These are phyloP conservation scores for Gerris buenoi DNA, from an alignment of 1,140 invertebrate genomes.

Conservation along the genomic window DNA sequence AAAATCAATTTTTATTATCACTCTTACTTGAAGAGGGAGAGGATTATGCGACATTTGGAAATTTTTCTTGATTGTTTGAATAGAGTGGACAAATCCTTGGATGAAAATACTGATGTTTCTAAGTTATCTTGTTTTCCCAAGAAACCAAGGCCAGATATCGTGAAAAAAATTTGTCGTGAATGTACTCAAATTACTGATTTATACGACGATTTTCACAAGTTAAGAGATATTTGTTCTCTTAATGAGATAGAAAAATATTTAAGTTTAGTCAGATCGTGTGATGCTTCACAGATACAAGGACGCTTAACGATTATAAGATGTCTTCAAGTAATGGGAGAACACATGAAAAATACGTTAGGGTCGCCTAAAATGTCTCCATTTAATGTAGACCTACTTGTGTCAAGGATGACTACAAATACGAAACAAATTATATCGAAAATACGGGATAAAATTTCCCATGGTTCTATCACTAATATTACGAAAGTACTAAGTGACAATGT, in stretches of 20 bases:
- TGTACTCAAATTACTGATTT: conserved; percentile 16
- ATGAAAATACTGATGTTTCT: neutral
- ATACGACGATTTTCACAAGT: conserved; percentile 16
- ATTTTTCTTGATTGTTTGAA: conserved; percentile 11
- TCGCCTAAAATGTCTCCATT: conserved; percentile 6
- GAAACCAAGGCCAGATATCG: conserved; percentile 10
- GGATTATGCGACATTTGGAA: conserved; percentile 12
- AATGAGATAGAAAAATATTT: conserved; percentile 14
- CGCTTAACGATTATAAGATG: conserved; percentile 4
- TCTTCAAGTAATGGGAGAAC: conserved; percentile 13
- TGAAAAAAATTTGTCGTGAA: conserved; percentile 13
- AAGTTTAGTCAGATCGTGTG: neutral
- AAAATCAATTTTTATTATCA: conserved; percentile 17
- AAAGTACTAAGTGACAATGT: conserved; percentile 5
- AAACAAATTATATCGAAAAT: neutral
- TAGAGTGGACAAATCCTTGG: conserved; percentile 6
- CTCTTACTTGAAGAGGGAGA: conserved; percentile 10
- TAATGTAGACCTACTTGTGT: neutral
- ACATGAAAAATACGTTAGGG: conserved; percentile 10
- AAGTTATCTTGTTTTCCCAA: conserved; percentile 9
- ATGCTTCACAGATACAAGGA: conserved; percentile 8
- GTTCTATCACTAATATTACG: neutral
- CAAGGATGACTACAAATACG: neutral
- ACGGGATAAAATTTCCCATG: conserved; percentile 4
- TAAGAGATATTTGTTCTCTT: conserved; percentile 19